Percentiles rank a stretch among this genome's conserved stretches.
phyloP scores from a whole-genome alignment of 1,140 invertebrate genomes.

The Zaprionus ornatus region DNA sequence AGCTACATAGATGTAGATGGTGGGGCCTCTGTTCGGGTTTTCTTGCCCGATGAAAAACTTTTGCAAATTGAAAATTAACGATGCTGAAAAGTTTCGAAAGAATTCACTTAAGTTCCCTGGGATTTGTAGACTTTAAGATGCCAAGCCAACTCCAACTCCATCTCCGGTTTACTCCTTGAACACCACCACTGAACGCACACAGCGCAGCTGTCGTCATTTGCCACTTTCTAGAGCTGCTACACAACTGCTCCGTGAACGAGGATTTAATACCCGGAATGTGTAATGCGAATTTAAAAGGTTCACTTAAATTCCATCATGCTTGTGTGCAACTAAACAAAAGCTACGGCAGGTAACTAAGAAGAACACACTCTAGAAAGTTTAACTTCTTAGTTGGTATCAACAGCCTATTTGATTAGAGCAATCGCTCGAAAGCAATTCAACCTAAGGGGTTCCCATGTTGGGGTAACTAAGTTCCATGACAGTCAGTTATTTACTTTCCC shows the following conservation, averaged over 20 bases:
- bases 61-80: conserved; percentile 78
- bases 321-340: too few relatives aligned
- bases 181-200: neutral
- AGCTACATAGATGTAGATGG: conserved; percentile 5
- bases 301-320: neutral
- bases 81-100: conserved; percentile 74
- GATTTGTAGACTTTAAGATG: conserved; percentile 60
- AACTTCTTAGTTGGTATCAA: too few relatives aligned
- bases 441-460: neutral
- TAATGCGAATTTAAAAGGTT: conserved; percentile 57
- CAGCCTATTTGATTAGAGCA: neutral
- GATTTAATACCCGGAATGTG: conserved; percentile 22
- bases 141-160: conserved; percentile 3
- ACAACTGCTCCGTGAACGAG: conserved; percentile 22
- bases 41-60: conserved; percentile 71
- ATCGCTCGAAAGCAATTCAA: neutral
- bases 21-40: conserved; percentile 53
- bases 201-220: conserved; percentile 43
- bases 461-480: neutral
- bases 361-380: too few relatives aligned
- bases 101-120: conserved; percentile 57
- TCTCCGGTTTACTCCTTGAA: neutral
- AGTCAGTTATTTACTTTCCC: neutral
- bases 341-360: neutral
- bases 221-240: conserved; percentile 18